phyloP scores from a whole-genome alignment of 2,113 vertebrate species.

The Microtus richardsoni region DNA sequence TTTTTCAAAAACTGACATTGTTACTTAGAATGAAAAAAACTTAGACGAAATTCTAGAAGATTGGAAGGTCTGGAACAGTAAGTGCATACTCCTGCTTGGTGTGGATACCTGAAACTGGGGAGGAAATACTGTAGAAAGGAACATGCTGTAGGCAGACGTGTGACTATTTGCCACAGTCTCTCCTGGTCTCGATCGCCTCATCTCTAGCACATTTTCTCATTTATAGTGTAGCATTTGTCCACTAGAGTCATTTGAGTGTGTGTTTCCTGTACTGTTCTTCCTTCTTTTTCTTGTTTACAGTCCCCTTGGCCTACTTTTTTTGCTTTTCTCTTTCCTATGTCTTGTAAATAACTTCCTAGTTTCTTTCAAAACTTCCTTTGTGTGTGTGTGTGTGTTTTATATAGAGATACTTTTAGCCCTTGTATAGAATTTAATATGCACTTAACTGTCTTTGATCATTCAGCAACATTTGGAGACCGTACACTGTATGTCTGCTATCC shows the following conservation, averaged over 20 bases:
- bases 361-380: background rate
- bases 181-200: background rate
- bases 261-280: background rate
- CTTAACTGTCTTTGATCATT: background rate
- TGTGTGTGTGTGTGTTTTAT: background rate
- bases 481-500: background rate
- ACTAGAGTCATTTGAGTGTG: background rate
- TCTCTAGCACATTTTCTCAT: background rate
- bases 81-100: background rate
- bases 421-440: background rate
- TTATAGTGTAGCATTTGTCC: background rate
- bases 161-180: background rate
- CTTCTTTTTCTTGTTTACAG: background rate
- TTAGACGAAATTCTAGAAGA: background rate
- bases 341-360: background rate
- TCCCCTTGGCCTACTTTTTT: background rate
- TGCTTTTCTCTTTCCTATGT: background rate
- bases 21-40: background rate
- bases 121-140: background rate
- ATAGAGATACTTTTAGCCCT: background rate
- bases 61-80: background rate
- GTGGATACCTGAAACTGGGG: background rate
- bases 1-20: background rate
- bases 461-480: background rate
- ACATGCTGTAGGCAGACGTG: background rate